These are phyloP conservation scores for Lasioglossum oenotherae DNA, from an alignment of 2,888 invertebrate species.

Conservation along the genomic window DNA sequence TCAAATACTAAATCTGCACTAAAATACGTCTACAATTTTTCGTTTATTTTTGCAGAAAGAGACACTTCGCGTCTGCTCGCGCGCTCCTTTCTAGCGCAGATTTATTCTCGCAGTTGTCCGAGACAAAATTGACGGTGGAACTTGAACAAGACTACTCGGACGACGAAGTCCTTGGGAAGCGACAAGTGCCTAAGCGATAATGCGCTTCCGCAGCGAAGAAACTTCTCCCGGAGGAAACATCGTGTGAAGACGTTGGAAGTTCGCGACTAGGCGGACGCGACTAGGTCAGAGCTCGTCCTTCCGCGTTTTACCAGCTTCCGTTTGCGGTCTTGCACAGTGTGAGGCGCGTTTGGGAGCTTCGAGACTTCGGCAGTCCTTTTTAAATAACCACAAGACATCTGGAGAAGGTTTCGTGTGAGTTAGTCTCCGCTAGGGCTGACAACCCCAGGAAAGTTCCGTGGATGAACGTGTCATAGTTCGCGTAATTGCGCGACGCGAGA, in stretches of 20 bases:
- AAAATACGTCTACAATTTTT: neutral
- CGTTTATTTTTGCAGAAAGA: neutral
- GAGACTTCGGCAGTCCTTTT: conserved; percentile 42
- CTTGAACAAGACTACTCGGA: conserved; percentile 43
- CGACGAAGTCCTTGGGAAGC: conserved; percentile 20
- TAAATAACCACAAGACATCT: conserved; percentile 12
- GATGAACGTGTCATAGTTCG: conserved; percentile 23
- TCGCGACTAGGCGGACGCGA: conserved; percentile 33
- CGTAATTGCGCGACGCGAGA: conserved; percentile 50
- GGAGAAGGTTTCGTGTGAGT: conserved; percentile 21
- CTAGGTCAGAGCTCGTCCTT: conserved; percentile 39
- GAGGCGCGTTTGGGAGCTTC: conserved; percentile 1
- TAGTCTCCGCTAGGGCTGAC: neutral
- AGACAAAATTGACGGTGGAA: neutral
- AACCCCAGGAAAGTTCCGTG: conserved; percentile 43
- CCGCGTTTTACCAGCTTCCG: conserved; percentile 54
- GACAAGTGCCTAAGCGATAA: conserved; percentile 46
- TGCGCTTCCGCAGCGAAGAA: conserved; percentile 63
- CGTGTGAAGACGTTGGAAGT: conserved; percentile 38
- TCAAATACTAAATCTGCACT: neutral
- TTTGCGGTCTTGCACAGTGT: conserved; percentile 24
- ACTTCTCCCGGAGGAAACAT: conserved; percentile 60
- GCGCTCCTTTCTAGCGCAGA: neutral
- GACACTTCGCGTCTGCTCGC: neutral
- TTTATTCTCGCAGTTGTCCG: conserved; percentile 7